Conservation (phyloP, 2,113 vertebrate genomes). For the Triplophysa tibetana region DNA sequence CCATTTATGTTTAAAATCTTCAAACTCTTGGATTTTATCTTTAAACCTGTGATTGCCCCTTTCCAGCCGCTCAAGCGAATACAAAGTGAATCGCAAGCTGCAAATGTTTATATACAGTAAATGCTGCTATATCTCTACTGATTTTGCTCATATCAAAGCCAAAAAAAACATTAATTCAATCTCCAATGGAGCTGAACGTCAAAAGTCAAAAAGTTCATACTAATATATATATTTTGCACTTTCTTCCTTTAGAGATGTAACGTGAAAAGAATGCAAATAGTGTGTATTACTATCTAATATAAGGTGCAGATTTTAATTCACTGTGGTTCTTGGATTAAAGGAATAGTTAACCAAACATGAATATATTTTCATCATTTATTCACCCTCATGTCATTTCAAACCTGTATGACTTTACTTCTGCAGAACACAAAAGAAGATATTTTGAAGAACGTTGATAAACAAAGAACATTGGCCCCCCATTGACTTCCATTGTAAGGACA, state of each 20-base stretch:
- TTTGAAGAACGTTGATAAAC: too few species aligned
- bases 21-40: not conserved
- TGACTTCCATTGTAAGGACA: too few species aligned
- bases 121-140: not conserved
- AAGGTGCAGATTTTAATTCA: too few species aligned
- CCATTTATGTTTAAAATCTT: constrained; percentile 11
- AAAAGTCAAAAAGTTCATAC: not conserved
- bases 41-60: not conserved
- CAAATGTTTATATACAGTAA: not conserved
- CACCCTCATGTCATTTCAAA: too few species aligned
- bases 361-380: too few species aligned
- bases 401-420: too few species aligned
- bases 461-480: too few species aligned
- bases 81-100: not conserved
- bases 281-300: too few species aligned
- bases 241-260: not conserved
- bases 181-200: not conserved
- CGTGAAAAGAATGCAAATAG: too few species aligned
- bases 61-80: not conserved
- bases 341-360: too few species aligned
- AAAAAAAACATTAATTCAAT: not conserved
- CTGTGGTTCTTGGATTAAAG: too few species aligned
- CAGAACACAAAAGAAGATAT: too few species aligned
- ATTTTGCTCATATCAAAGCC: not conserved
- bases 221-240: not conserved